Conservation (phyloP, 2,888 invertebrate species). For the Melieria crassipennis region DNA sequence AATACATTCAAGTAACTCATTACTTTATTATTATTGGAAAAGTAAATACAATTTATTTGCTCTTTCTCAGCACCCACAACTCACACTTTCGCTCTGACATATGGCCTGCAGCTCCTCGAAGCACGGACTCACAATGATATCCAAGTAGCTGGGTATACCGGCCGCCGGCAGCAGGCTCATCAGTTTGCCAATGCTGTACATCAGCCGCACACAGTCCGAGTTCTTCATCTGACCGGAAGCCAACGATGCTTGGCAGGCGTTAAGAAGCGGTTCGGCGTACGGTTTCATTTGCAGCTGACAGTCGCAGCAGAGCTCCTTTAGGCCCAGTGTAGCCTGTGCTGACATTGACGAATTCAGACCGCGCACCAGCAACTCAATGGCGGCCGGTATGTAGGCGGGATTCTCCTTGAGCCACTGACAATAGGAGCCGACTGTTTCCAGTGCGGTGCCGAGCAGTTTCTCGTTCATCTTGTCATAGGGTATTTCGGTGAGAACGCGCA, state of each 20-base stretch:
- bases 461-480: conserved; percentile 72
- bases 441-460: conserved; percentile 75
- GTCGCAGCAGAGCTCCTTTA: conserved; percentile 87
- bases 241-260: conserved; percentile 74
- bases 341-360: conserved; percentile 77
- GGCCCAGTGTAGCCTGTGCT: conserved; percentile 84
- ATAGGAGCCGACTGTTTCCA: conserved; percentile 84
- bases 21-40: background rate
- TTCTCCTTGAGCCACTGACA: conserved; percentile 85
- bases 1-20: background rate
- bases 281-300: conserved; percentile 80
- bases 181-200: conserved; percentile 80
- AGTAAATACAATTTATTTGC: conserved; percentile 5
- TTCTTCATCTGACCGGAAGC: conserved; percentile 71
- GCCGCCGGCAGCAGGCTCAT: conserved; percentile 74
- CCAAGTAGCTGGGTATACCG: conserved; percentile 75
- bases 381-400: conserved; percentile 73
- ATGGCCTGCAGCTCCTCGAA: conserved; percentile 72
- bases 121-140: conserved; percentile 75
- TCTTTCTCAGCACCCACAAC: conserved; percentile 36
- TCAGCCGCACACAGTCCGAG: conserved; percentile 76
- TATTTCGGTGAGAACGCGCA: conserved; percentile 71
- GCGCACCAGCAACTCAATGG: conserved; percentile 75
- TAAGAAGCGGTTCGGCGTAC: conserved; percentile 79
- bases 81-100: conserved; percentile 67